A percentile compares a stretch with the other conserved stretches of the same genome.
phyloP scores from a whole-genome alignment of 2,888 invertebrate species.

The Xestobium rufovillosum region DNA sequence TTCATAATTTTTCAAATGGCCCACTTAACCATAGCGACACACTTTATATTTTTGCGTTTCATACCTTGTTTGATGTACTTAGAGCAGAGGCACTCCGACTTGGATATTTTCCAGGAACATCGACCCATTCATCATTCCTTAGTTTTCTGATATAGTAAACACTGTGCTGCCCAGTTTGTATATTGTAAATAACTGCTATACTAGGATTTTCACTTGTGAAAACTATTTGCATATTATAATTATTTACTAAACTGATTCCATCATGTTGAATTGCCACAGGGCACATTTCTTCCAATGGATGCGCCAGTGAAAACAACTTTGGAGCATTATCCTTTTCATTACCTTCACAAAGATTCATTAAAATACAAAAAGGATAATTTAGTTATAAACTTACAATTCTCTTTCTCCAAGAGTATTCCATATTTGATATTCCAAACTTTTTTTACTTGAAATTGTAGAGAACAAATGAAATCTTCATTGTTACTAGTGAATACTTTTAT shows the following conservation, averaged over 20 bases:
- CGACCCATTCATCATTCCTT: constrained; percentile 56
- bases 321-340: constrained; percentile 36
- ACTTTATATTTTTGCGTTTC: too few species aligned
- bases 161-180: constrained; percentile 68
- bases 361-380: constrained; percentile 15
- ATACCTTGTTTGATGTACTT: constrained; percentile 31
- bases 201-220: constrained; percentile 72
- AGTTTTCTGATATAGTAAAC: constrained; percentile 75
- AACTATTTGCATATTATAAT: constrained; percentile 57
- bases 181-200: constrained; percentile 74
- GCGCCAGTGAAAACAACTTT: constrained; percentile 75
- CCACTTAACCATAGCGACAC: too few species aligned
- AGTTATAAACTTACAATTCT: constrained; percentile 45
- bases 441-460: constrained; percentile 72
- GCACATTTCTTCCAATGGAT: constrained; percentile 86
- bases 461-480: constrained; percentile 76
- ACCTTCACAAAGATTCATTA: constrained; percentile 4
- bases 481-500: constrained; percentile 70
- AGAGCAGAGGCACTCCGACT: constrained; percentile 25
- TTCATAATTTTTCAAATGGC: too few species aligned
- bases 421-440: constrained; percentile 79
- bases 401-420: constrained; percentile 77
- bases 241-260: constrained; percentile 55
- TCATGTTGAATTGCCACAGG: constrained; percentile 70
- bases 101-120: constrained; percentile 29